Percentiles rank a stretch among this genome's conserved stretches.
phyloP scores from a whole-genome alignment of 1,140 invertebrate species.

The Drosophila auraria region DNA sequence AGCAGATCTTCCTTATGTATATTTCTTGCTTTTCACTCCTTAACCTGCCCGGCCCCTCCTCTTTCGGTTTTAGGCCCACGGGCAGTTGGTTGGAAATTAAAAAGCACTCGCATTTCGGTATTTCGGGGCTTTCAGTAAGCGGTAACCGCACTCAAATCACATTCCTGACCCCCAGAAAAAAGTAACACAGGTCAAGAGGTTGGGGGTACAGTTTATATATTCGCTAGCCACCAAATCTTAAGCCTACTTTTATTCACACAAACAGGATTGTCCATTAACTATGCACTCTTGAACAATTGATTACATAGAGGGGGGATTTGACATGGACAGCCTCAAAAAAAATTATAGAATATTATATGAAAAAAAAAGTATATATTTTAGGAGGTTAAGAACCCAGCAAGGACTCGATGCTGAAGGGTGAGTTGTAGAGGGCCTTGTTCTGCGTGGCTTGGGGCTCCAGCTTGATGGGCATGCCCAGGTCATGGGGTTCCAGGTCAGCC shows the following conservation, averaged over 20 bases:
- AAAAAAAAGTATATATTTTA: not conserved
- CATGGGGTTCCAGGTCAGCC: slow-evolving; percentile 13
- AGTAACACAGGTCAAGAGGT: slow-evolving; percentile 1
- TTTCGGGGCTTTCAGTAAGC: not conserved
- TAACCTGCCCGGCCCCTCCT: not conserved
- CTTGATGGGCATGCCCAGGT: slow-evolving; percentile 9
- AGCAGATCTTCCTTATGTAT: not conserved
- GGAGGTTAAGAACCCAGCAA: slow-evolving; percentile 86
- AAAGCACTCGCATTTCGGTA: slow-evolving; percentile 39
- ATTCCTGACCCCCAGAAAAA: slow-evolving; percentile 15
- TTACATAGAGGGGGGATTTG: not conserved
- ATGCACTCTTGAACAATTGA: not conserved
- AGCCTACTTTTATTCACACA: slow-evolving; percentile 3
- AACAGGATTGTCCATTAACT: not conserved
- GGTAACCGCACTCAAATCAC: slow-evolving; percentile 9
- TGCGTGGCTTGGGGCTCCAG: slow-evolving; percentile 22
- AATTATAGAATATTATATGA: not conserved
- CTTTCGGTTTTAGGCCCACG: slow-evolving; percentile 11
- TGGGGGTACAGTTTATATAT: slow-evolving; percentile 1
- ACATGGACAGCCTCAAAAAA: not conserved
- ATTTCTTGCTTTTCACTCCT: not conserved
- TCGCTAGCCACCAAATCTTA: slow-evolving; percentile 25
- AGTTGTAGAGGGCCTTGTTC: slow-evolving; percentile 49
- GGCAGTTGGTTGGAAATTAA: slow-evolving; percentile 73
- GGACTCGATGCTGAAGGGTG: slow-evolving; percentile 93